Conservation (phyloP, 2,888 invertebrate species). For the Gasteruption jaculator region DNA sequence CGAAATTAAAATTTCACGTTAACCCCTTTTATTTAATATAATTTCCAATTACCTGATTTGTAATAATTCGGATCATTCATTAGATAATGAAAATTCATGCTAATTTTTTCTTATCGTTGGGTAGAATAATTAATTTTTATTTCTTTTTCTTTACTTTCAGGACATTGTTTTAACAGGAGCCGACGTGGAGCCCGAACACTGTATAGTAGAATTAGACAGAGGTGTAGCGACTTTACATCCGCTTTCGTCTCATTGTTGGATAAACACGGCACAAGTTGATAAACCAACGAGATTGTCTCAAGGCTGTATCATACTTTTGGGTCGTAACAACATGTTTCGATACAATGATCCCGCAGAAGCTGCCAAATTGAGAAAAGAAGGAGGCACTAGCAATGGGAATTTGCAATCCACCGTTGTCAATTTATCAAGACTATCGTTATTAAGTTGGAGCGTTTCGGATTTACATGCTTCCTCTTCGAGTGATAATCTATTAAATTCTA, state of each 20-base stretch:
- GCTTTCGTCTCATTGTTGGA: constrained; percentile 68
- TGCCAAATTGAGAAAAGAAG: constrained; percentile 74
- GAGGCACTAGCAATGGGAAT: constrained; percentile 60
- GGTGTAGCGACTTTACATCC: constrained; percentile 75
- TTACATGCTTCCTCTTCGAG: constrained; percentile 60
- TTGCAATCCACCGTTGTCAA: constrained; percentile 57
- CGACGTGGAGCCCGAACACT: constrained; percentile 76
- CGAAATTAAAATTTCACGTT: too few species aligned
- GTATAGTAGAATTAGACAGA: constrained; percentile 65
- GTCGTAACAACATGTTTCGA: constrained; percentile 77
- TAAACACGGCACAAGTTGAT: constrained; percentile 76
- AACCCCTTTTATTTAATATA: too few species aligned
- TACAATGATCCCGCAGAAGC: constrained; percentile 89
- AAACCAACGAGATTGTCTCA: constrained; percentile 75
- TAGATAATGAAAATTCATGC: neutral
- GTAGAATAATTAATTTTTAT: neutral
- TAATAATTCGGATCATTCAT: too few species aligned
- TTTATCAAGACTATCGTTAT: constrained; percentile 74
- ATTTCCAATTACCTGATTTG: too few species aligned
- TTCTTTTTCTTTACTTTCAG: constrained; percentile 47
- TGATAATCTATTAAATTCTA: constrained; percentile 46
- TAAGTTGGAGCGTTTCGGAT: constrained; percentile 79
- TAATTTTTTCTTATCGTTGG: neutral
- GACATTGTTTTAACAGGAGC: constrained; percentile 77
- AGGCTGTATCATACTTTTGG: constrained; percentile 73